phyloP scores from a whole-genome alignment of 2,888 invertebrate species.

The Plagiodera versicolora region DNA sequence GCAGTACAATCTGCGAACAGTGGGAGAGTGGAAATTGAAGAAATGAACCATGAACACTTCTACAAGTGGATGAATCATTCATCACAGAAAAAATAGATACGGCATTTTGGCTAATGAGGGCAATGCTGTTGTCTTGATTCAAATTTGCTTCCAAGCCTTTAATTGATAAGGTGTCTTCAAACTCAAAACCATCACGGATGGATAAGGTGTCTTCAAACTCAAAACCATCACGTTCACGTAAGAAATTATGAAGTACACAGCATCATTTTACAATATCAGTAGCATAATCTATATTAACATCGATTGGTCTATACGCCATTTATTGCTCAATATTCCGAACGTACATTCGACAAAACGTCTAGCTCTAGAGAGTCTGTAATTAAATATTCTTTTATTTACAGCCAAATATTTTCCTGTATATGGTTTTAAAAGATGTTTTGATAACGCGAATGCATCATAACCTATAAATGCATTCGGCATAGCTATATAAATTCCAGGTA shows the following conservation, averaged over 20 bases:
- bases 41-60: slow-evolving; percentile 16
- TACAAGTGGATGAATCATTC: slow-evolving; percentile 14
- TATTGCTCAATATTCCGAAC: slow-evolving; percentile 12
- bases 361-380: slow-evolving; percentile 8
- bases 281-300: slow-evolving; percentile 12
- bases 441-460: slow-evolving; percentile 8
- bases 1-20: slow-evolving; percentile 20
- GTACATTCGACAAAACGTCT: slow-evolving; percentile 10
- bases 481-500: slow-evolving; percentile 8
- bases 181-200: slow-evolving; percentile 9
- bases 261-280: slow-evolving; percentile 13
- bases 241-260: slow-evolving; percentile 9
- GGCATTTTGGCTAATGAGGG: too few relatives aligned
- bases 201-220: slow-evolving; percentile 9
- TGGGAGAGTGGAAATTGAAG: slow-evolving; percentile 14
- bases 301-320: slow-evolving; percentile 13
- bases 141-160: too few relatives aligned
- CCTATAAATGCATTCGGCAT: slow-evolving; percentile 10
- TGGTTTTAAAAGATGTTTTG: slow-evolving; percentile 8
- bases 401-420: slow-evolving; percentile 9
- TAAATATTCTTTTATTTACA: slow-evolving; percentile 11
- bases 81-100: slow-evolving; percentile 9
- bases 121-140: too few relatives aligned
- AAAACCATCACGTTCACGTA: slow-evolving; percentile 12
- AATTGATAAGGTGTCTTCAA: slow-evolving; percentile 8